Evolutionary conservation across 2,797 vertebrate genomes (phyloP), one percentile per base, ranked within the genome.

Genomic region (Scleropages formosus): DNA sequence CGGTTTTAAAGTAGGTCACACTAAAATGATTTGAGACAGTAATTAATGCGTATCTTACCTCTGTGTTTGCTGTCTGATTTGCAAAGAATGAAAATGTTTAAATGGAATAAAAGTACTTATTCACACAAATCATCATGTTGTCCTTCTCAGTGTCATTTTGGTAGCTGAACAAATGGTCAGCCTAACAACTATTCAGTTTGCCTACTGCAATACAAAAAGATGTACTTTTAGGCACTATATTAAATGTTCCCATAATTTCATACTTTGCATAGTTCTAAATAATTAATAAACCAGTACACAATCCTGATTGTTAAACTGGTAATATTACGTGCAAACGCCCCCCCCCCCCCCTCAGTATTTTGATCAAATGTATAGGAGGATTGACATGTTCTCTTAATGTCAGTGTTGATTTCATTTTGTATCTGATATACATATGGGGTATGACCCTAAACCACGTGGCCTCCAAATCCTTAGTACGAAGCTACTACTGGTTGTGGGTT

Each of bases 1-100:
- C 76, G 75, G 78, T 72, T 56, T 77, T 51, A 56, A 79, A 76
- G 53, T 82, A 77, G 77, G 78, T 85, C 74, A 82, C 15, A 79
- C 59, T 77, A 80, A 82, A 84, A 79, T 65, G 1, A 75, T 82
- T 53, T 72, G 0, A 78, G 53, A 47, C 60, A 67, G 24, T 76
- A 74, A 79, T 75, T 72, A 72, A 72, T 72, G 75, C 69, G 68
- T 27, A 77, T 65, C 24, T 59, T 66, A 77, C 1, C 7, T 82
- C 79, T 74, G 75, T 9, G 20, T 49, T 75, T 75, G 58, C 4
- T 69, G 12, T 72, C 53, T 73, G 63, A 67, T 76, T 72, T 58
- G 4, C 49, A 44, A 56, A 68, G 53, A 70, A 76, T 59, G 66
- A 51, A 56, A 71, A 68, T 68, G 22, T 61, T 16, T 53, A 74